Conservation (phyloP, 2,888 invertebrate species). For the Trimorus sp. region DNA sequence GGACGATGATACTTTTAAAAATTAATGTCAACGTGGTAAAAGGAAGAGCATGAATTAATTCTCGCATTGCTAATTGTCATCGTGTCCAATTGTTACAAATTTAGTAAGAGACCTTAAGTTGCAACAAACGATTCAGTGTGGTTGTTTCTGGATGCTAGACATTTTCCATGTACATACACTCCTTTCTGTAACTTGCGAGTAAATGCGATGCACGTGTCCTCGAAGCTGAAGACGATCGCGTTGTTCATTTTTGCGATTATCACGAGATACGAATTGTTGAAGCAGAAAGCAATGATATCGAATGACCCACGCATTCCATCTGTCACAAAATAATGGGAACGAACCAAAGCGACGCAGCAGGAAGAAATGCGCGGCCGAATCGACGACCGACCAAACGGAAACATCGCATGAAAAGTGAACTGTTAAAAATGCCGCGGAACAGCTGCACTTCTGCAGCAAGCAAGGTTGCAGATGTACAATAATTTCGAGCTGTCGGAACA, state of each 20-base stretch:
- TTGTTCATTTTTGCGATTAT: constrained; percentile 51
- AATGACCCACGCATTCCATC: constrained; percentile 25
- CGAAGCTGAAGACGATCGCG: constrained; percentile 46
- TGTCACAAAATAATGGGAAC: neutral
- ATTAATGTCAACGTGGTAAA: constrained; percentile 31
- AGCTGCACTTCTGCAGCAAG: no score
- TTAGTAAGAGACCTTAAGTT: constrained; percentile 63
- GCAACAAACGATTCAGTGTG: constrained; percentile 44
- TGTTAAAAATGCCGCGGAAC: no score
- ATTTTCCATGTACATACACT: constrained; percentile 48
- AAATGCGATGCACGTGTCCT: constrained; percentile 45
- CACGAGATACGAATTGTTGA: constrained; percentile 42
- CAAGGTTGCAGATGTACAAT: no score
- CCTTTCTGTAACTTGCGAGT: constrained; percentile 38
- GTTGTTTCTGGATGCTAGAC: constrained; percentile 46
- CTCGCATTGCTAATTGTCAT: constrained; percentile 39
- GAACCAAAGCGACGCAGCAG: neutral
- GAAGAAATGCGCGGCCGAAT: neutral
- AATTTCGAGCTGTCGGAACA: no score
- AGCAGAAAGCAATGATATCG: constrained; percentile 32
- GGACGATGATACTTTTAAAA: constrained; percentile 42
- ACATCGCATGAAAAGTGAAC: no score
- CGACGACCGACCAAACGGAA: no score
- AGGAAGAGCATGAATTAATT: constrained; percentile 19
- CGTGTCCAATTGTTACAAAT: constrained; percentile 45